Evolutionary conservation across 2,797 vertebrate species (phyloP), one percentile per base, ranked within the genome.

Genomic region (Pogoniulus pusillus): DNA sequence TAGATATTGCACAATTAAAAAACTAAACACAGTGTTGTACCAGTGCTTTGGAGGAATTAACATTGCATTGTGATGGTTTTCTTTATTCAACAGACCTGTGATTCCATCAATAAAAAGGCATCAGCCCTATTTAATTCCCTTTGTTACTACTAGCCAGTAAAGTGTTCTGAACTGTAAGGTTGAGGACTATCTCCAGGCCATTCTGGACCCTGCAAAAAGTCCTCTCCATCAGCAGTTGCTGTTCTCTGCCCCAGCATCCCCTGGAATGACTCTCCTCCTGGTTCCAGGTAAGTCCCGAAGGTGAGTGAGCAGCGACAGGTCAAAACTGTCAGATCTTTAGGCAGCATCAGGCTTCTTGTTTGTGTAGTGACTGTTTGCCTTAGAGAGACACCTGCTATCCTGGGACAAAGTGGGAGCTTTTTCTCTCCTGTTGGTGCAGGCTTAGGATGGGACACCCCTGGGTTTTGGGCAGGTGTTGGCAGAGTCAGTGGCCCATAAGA

Each of bases 301-400:
- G 30, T 26, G 39, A 60, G 24, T 23, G 45, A 84, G 66, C 26
- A 65, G 39, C 20, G 26, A 55, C 41, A 7, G 12, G 24, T 6
- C 51, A 37, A 41, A 86, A 65, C 29, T 29, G 3, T 49, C 53
- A 47, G 14, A 16, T 35, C 35, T 39, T 55, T 30, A 58, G 34
- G 45, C 27, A 80, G 39, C n/a, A 7, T n/a, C 32, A 89, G 37
- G 27, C 66, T 89, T 70, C 66, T 49, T 58, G 23, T n/a, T 24
- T 65, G 18, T 47, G 7, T 1, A 11, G 41, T 41, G 17, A 32
- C 62, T 22, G 30, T 62, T 35, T 74, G 45, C 54, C 23, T 7
- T 10, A 16, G 18, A 12, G 53, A 57, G 19, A 60, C 0, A 1
- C 17, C 30, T 64, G 24, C 29, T 1, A 0, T 27, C 51, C 49